Evolutionary conservation across 2,888 invertebrate genomes (phyloP).

Genomic region (Coleophora deauratella): DNA sequence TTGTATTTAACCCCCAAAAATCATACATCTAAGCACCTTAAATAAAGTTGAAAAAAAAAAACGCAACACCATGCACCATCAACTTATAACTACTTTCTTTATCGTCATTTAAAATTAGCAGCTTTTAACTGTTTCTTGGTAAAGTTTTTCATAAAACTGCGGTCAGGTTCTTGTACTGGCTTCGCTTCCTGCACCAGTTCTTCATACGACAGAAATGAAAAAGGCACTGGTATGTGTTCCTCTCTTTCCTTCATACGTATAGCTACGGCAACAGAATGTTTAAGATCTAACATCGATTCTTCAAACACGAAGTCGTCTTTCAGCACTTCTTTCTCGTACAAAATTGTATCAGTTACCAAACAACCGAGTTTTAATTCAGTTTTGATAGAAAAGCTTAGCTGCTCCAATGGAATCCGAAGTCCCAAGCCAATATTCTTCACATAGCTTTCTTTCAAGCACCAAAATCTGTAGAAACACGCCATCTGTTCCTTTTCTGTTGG

Average conservation of each 20-base stretch:
- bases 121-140: conserved; percentile 68
- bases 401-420: conserved; percentile 82
- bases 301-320: conserved; percentile 84
- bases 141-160: conserved; percentile 70
- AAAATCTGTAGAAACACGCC: conserved; percentile 88
- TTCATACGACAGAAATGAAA: conserved; percentile 72
- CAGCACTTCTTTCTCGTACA: conserved; percentile 75
- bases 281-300: conserved; percentile 83
- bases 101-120: too few relatives aligned
- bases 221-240: conserved; percentile 37
- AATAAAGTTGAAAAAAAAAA: background rate
- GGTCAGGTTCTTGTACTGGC: conserved; percentile 59
- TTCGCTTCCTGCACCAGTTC: conserved; percentile 74
- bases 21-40: background rate
- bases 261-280: conserved; percentile 87
- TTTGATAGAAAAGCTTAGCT: conserved; percentile 82
- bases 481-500: conserved; percentile 78
- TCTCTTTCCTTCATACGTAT: conserved; percentile 39
- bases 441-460: conserved; percentile 96
- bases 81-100: too few relatives aligned
- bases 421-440: conserved; percentile 94
- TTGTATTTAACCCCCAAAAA: too few relatives aligned
- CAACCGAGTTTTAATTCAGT: conserved; percentile 61
- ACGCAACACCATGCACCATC: background rate
- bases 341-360: conserved; percentile 75